Conservation (phyloP, 2,113 vertebrate species). For the Notothenia rossii region DNA sequence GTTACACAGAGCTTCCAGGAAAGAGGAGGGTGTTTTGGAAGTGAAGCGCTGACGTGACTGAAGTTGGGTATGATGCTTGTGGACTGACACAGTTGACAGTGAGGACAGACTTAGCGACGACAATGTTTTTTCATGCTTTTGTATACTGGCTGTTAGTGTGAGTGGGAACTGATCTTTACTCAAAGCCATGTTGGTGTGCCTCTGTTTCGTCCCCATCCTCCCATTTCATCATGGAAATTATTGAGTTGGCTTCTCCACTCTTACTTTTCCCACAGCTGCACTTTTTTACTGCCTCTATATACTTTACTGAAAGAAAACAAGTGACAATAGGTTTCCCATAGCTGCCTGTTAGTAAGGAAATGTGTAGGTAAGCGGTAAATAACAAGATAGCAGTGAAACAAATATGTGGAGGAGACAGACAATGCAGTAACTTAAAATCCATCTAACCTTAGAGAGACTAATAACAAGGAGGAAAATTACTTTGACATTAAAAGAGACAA, state of each 20-base stretch:
- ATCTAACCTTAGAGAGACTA: constrained; percentile 16
- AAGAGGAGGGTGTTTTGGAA: constrained; percentile 42
- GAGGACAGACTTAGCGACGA: constrained; percentile 33
- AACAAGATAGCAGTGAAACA: constrained; percentile 14
- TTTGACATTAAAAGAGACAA: constrained; percentile 35
- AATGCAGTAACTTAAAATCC: background rate
- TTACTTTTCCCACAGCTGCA: background rate
- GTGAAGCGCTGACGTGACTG: constrained; percentile 41
- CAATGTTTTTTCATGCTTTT: constrained; percentile 36
- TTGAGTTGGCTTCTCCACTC: background rate
- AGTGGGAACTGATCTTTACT: constrained; percentile 2
- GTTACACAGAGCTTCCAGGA: constrained; percentile 27
- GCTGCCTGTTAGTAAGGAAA: background rate
- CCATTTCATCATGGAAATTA: background rate
- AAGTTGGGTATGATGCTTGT: constrained; percentile 33
- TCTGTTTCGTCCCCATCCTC: background rate
- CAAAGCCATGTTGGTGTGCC: background rate
- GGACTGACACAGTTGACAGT: constrained; percentile 52
- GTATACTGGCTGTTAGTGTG: constrained; percentile 15
- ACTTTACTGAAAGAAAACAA: constrained; percentile 2
- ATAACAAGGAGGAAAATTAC: constrained; percentile 11
- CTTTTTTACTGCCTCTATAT: background rate
- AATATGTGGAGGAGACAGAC: background rate
- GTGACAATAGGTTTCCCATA: background rate
- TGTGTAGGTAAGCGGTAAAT: background rate